Evolutionary conservation across 2,113 vertebrate genomes (phyloP).

Genomic region (Hydropotes inermis): DNA sequence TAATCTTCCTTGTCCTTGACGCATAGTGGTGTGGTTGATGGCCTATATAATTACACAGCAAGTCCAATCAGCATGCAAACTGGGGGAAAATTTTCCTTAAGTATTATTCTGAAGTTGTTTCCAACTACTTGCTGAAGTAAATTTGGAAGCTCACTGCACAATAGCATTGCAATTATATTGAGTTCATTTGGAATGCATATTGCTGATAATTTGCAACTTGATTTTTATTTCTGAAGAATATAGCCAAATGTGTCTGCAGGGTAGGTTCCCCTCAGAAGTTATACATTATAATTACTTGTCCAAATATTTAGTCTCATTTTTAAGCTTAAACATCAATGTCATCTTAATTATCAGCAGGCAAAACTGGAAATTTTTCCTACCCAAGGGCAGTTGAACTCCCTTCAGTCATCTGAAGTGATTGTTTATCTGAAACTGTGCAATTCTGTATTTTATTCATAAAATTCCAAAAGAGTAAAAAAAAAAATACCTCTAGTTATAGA

Average conservation of each 20-base stretch:
- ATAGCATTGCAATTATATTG: background rate
- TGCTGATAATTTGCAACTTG: background rate
- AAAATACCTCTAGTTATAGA: background rate
- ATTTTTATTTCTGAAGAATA: background rate
- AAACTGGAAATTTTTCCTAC: background rate
- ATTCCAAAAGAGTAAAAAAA: background rate
- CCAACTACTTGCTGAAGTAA: background rate
- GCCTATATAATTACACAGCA: background rate
- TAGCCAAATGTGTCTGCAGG: background rate
- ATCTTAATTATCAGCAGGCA: background rate
- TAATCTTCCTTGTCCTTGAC: background rate
- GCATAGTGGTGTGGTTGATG: fast-evolving
- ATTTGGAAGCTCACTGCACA: background rate
- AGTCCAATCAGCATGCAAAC: background rate
- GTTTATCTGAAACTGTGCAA: background rate
- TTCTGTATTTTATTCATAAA: background rate
- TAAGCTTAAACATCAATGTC: background rate
- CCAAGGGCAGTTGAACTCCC: background rate
- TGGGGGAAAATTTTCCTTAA: background rate
- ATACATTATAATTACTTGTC: background rate
- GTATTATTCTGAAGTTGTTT: background rate
- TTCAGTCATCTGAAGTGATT: background rate
- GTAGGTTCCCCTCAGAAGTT: no score
- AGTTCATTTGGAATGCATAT: background rate
- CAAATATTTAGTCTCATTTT: background rate